Percentiles rank a stretch among this genome's conserved stretches.
Conservation (phyloP, 2,113 vertebrate genomes). For the Trogon surrucura region DNA sequence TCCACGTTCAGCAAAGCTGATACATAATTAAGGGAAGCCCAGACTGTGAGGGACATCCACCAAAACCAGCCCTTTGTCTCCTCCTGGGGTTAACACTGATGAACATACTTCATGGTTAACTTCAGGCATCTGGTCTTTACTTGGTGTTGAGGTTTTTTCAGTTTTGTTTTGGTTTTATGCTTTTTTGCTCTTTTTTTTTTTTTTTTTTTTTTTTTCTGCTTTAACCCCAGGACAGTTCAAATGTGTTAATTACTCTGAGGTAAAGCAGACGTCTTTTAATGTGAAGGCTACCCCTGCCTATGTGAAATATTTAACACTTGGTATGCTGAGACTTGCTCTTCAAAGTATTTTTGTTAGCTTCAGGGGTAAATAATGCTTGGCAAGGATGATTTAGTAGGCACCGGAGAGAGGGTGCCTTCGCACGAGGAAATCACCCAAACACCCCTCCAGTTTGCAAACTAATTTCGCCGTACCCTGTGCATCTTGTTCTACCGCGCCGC, state of each 20-base stretch:
- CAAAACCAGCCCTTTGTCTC: neutral
- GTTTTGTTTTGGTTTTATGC: slow-evolving; percentile 5
- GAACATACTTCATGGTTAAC: neutral
- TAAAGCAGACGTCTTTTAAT: slow-evolving; percentile 46
- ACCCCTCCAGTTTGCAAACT: neutral
- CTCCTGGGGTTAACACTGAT: neutral
- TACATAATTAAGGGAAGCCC: neutral
- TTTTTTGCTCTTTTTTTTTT: neutral
- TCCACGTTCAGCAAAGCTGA: neutral
- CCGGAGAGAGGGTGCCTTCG: neutral
- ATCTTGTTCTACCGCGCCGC: neutral
- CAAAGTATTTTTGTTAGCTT: slow-evolving; percentile 55
- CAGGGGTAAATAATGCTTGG: slow-evolving; percentile 65
- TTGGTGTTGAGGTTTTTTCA: neutral
- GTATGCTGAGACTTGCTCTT: slow-evolving; percentile 65
- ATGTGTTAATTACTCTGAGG: slow-evolving; percentile 11
- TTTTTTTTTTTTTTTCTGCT: neutral
- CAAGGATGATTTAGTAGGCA: slow-evolving; percentile 38
- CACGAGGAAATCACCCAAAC: slow-evolving; percentile 19
- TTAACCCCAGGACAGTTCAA: slow-evolving; percentile 38
- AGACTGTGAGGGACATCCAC: neutral
- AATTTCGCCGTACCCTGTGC: neutral
- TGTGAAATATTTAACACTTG: slow-evolving; percentile 65
- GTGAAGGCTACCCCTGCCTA: slow-evolving; percentile 48
- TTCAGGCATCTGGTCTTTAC: neutral